Base-by-base conservation (phyloP, 2,888 invertebrate genomes). In the Cheilosia scutellata region DNA sequence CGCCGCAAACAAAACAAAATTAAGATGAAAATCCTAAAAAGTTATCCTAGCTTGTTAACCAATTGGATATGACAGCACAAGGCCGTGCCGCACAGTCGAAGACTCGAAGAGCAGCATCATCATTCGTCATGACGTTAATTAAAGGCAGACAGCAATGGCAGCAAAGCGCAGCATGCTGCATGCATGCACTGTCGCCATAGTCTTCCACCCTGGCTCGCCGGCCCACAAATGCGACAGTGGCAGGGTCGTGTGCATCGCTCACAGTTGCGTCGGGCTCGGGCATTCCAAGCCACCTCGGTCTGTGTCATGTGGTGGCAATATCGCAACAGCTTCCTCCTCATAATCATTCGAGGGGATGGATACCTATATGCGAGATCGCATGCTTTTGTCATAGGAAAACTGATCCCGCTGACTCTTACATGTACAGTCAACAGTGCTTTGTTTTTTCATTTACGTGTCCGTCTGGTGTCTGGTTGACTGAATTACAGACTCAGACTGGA, bases 61-160 rank as follows among this genome's bases (percentile, higher is more conserved):
- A 72, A 80, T 82, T 71, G 76, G 42, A 76, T 86, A 82, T 86
- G 86, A 86, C 86, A 86, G 75, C 71, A 86, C 86, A 86, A 86
- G 86, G 86, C 71, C 84, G 42, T 80, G 44, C n/a, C 66, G 33
- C 37, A 16, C 44, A 29, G 47, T n/a, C 83, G 40, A 44, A 55
- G 72, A 70, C 58, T 47, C 44, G 58, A 58, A 49, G 44, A 74
- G 58, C 53, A 37, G 70, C 70, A 62, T 51, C 60, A 66, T 84
- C 65, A 79, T 66, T 68, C 76, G 76, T 71, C 75, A 80, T 82
- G 86, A 86, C 71, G 82, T 86, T 80, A 86, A 86, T 86, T 86
- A 82, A 82, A 86, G 82, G 57, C 76, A 80, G 70, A 75, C 57
- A 71, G 44, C 49, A 31, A 66, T 27, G 74, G 37, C 72, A 78